Evolutionary conservation across 2,113 vertebrate genomes (phyloP).

Genomic region (Phalacrocorax carbo): DNA sequence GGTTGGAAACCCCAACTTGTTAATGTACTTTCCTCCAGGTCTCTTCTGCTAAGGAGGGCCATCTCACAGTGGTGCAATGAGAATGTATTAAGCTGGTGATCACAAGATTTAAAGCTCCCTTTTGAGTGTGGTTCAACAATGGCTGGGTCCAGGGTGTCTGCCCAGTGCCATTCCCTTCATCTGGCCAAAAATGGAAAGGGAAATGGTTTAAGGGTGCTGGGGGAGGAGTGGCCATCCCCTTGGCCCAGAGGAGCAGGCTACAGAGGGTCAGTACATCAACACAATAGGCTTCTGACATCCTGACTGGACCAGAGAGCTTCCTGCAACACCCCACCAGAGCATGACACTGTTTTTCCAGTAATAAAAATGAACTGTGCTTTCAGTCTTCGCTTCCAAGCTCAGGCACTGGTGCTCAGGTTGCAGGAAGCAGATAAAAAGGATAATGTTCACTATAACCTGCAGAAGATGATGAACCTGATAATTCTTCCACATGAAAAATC

Average conservation of each 20-base stretch:
- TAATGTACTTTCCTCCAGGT: not conserved
- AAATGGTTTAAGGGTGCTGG: not conserved
- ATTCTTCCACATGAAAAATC: not conserved
- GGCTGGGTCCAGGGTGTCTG: not conserved
- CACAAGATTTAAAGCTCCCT: not conserved
- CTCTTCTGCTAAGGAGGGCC: not conserved
- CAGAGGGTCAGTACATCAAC: not conserved
- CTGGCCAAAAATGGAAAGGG: not conserved
- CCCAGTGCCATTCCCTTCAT: not conserved
- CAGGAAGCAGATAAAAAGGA: not conserved
- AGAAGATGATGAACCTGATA: conserved; percentile 5
- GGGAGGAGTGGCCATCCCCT: not conserved
- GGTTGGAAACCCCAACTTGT: not conserved
- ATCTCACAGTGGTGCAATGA: not conserved
- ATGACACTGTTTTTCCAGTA: not conserved
- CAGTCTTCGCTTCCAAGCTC: not conserved
- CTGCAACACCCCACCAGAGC: not conserved
- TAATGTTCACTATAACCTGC: not conserved
- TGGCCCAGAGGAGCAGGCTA: not conserved
- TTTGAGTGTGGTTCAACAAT: not conserved
- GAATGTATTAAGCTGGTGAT: not conserved
- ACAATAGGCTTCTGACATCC: not conserved
- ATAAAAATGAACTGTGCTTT: not conserved
- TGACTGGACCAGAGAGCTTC: not conserved
- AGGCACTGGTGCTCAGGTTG: not conserved